Base-by-base conservation (phyloP, 2,888 invertebrate species). In the Sarcophaga variegata region DNA sequence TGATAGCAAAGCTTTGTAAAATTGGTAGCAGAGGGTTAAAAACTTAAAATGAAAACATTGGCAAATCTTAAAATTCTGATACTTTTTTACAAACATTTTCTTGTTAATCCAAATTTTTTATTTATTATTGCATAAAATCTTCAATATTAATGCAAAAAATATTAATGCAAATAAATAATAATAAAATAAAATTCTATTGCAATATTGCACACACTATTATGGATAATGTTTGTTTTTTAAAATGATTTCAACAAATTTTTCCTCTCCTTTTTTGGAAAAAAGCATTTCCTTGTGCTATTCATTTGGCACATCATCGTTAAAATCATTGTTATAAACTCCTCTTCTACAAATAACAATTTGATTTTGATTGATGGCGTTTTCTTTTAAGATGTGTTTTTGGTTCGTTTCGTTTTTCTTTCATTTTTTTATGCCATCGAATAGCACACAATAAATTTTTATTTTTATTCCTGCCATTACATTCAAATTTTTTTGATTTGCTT, bases 361-460 rank as follows among this genome's bases (percentile, higher is more conserved):
- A 87, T 78, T 87, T 87, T 87, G 87, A 87, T 87, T 87, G 87
- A 87, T 87, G 87, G 87, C 84, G 81, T 84, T 54, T 84, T 81
- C 47, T 66, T 75, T 22, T 45, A n/a, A 79, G 69, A 83, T 78
- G 54, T 69, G 60, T 70, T 37, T 37, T 37, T 37, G 37, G 2
- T 37, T 37, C 8, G 37, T 17, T 59, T 22, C 25, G 10, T 8
- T 37, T 37, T 37, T 6, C 5, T 0, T 27, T 1, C 37, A 5
- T 37, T 37, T 37, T 37, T 37, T 37, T 54, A 12, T 54, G 54
- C 17, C 54, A 54, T 54, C 14, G 14, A 8, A 54, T 54, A 54
- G 17, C 54, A 54, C 54, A 14, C 17, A 54, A 12, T 54, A 54
- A 54, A 54, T 54, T 54, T 54, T 54, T 54, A 54, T 54, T 54